phyloP scores from a whole-genome alignment of 2,797 vertebrate species.

The Lagorchestes hirsutus region DNA sequence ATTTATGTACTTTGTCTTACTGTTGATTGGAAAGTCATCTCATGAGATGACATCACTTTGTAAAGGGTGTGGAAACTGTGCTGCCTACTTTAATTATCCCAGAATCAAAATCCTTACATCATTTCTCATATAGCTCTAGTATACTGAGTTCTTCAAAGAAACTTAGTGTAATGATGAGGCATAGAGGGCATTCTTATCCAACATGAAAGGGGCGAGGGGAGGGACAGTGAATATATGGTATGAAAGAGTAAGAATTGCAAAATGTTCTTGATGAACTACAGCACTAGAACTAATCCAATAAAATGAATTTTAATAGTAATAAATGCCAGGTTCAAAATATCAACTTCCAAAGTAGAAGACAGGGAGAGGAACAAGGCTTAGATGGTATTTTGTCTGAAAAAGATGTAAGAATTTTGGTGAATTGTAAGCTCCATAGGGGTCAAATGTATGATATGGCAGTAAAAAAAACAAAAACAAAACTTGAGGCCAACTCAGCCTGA shows the following conservation, averaged over 20 bases:
- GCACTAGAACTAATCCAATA: neutral
- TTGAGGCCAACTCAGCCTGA: neutral
- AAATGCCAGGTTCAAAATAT: neutral
- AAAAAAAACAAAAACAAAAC: neutral
- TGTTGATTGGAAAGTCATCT: conserved; percentile 11
- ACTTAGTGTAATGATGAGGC: neutral
- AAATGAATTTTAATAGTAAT: neutral
- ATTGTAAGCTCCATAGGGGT: neutral
- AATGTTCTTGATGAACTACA: neutral
- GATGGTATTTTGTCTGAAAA: neutral
- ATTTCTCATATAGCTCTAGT: conserved; percentile 5
- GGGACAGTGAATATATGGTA: neutral
- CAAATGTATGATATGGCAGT: neutral
- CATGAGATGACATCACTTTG: neutral
- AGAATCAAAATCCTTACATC: neutral
- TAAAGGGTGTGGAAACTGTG: neutral
- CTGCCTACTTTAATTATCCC: neutral
- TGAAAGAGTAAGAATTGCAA: neutral
- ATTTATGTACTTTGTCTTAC: conserved; percentile 6
- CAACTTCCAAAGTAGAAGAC: neutral
- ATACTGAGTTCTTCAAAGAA: conserved; percentile 54
- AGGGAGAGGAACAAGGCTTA: neutral
- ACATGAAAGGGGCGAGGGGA: neutral
- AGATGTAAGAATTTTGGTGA: neutral
- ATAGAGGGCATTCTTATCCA: neutral